phyloP scores from a whole-genome alignment of 2,888 invertebrate genomes.

The Arctia plantaginis region DNA sequence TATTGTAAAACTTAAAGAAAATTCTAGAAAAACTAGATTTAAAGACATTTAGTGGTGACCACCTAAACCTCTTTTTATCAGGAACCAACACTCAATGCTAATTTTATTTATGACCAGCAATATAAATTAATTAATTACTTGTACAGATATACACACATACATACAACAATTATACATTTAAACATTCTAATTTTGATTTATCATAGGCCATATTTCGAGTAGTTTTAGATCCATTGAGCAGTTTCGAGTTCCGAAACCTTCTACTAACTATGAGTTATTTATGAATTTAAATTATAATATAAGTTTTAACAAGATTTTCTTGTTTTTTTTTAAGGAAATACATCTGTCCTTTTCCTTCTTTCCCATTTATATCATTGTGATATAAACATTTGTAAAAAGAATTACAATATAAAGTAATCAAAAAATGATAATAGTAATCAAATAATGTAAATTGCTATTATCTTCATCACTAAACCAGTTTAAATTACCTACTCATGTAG shows the following conservation, averaged over 20 bases:
- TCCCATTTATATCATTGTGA: neutral
- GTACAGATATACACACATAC: neutral
- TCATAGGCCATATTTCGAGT: neutral
- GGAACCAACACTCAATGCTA: neutral
- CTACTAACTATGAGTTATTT: neutral
- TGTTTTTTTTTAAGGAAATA: neutral
- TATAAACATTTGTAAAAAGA: neutral
- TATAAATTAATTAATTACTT: neutral
- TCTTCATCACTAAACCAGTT: neutral
- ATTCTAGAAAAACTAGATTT: neutral
- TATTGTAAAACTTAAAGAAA: neutral
- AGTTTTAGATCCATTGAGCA: neutral
- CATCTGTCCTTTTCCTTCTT: neutral
- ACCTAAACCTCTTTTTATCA: neutral
- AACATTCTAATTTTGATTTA: conserved; percentile 1
- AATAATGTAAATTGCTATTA: too few relatives aligned
- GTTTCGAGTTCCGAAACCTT: neutral
- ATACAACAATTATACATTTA: neutral
- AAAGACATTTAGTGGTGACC: neutral
- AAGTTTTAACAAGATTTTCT: neutral
- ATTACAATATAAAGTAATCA: neutral
- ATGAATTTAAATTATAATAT: neutral
- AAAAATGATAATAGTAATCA: neutral
- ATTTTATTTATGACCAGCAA: conserved; percentile 7
- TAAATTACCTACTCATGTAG: neutral